Base-by-base conservation (phyloP, 2,113 vertebrate species). In the Cnemophilus loriae region DNA sequence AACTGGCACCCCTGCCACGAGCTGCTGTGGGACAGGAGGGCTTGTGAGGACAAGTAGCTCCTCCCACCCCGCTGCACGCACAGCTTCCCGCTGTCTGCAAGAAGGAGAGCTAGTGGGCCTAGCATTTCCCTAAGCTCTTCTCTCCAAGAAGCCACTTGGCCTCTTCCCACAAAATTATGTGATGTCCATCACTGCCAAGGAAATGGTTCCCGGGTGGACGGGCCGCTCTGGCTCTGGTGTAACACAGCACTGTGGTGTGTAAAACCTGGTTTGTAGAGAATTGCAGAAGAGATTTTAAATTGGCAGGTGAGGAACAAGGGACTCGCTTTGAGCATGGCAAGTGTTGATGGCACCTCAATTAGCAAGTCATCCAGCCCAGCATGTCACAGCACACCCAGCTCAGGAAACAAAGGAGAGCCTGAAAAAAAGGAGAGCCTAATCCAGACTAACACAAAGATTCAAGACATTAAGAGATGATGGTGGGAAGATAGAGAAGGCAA, bases 391-490 rank as follows among this genome's bases (percentile, higher is more conserved):
- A 87, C 52, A 67, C 28, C 71, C 80, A 81, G 61, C 63, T 69
- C 33, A 23, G 67, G 42, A 86, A 80, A 94, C 92, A 96, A 94
- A 95, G 47, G 84, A 74, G 26, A 53, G 50, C 42, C 46, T 74
- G 37, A 37, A 65, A 84, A 57, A 87, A 69, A 13, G 15, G 37
- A 91, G 32, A 95, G 49, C 49, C 37, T 82, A 85, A 85, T 65
- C 27, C 46, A 80, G 42, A 61, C 63, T 83, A 44, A 76, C 28
- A 86, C 53, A 73, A 93, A 90, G 33, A 64, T 74, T 90, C 61
- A 32, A 77, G 42, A 81, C 85, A 44, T 88, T 86, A 94, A 70
- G 68, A 90, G 46, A 65, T 56, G 47, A 82, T 84, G 59, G 64
- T 70, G 21, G 60, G 39, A 86, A 80, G 73, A 92, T 0, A 67